Evolutionary conservation across 2,888 invertebrate genomes (phyloP).

Genomic region (Matsumyia berberina): DNA sequence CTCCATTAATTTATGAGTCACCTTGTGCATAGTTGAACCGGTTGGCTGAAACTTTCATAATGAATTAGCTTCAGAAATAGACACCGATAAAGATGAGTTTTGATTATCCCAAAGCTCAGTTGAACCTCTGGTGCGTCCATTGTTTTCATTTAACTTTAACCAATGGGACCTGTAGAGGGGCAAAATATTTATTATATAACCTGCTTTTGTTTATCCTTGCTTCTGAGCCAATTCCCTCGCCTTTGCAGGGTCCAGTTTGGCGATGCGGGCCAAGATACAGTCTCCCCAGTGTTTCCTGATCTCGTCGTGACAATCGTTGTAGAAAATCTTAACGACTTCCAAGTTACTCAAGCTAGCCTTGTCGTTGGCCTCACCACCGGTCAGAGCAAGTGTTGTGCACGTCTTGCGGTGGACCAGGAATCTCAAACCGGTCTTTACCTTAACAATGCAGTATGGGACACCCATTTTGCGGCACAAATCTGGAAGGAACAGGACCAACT

Average conservation of each 20-base stretch:
- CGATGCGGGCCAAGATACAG: slow-evolving; percentile 95
- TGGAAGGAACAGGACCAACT: slow-evolving; percentile 98
- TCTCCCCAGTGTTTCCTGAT: slow-evolving; percentile 99
- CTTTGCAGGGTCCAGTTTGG: slow-evolving; percentile 98
- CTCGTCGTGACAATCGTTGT: slow-evolving; percentile 99
- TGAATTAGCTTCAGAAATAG: too few relatives aligned
- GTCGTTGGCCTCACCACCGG: slow-evolving; percentile 94
- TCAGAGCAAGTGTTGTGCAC: slow-evolving; percentile 94
- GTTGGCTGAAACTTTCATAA: too few relatives aligned
- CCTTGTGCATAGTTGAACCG: too few relatives aligned
- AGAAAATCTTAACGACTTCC: slow-evolving; percentile 98
- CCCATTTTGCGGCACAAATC: slow-evolving; percentile 99
- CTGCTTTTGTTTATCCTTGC: slow-evolving; percentile 88
- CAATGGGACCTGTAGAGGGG: too few relatives aligned
- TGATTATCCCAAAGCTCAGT: too few relatives aligned
- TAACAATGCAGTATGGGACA: slow-evolving; percentile 99
- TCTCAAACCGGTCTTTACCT: slow-evolving; percentile 98
- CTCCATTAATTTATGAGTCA: too few relatives aligned
- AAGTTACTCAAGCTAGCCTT: slow-evolving; percentile 94
- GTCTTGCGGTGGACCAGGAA: slow-evolving; percentile 98
- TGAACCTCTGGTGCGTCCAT: too few relatives aligned
- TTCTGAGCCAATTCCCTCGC: slow-evolving; percentile 98
- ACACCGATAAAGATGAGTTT: too few relatives aligned
- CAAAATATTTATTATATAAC: too few relatives aligned
- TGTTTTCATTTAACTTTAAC: too few relatives aligned